Evolutionary conservation across 2,888 invertebrate genomes (phyloP).

Genomic region (Palloptera scutellata): DNA sequence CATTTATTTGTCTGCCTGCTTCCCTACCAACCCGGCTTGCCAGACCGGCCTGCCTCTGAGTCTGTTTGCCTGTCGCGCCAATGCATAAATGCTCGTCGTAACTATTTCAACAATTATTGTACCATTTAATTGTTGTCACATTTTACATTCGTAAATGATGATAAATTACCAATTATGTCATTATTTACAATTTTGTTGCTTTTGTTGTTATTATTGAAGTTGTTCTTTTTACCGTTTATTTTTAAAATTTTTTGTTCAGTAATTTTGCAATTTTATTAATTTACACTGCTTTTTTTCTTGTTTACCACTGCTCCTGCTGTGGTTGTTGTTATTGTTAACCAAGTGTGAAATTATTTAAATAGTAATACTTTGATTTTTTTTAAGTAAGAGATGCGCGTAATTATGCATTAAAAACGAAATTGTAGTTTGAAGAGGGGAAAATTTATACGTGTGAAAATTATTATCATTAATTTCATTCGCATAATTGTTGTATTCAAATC

Average conservation of each 20-base stretch:
- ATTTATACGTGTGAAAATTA: constrained; percentile 23
- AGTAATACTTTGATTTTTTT: constrained; percentile 43
- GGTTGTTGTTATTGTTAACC: constrained; percentile 47
- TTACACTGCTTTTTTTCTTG: constrained; percentile 14
- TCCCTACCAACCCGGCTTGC: too few species aligned
- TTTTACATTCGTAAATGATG: constrained; percentile 15
- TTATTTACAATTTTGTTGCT: background rate
- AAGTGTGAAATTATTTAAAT: constrained; percentile 59
- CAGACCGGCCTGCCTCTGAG: too few species aligned
- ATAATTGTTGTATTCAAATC: constrained; percentile 16
- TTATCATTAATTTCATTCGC: constrained; percentile 18
- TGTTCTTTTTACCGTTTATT: constrained; percentile 7
- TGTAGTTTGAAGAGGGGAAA: background rate
- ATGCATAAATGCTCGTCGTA: too few species aligned
- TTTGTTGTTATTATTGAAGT: background rate
- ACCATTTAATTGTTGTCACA: constrained; percentile 30
- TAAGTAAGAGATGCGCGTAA: background rate
- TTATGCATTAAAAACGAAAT: background rate
- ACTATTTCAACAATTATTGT: constrained; percentile 18
- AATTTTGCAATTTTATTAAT: constrained; percentile 14
- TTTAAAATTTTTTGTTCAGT: too few species aligned
- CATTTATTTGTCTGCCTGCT: background rate
- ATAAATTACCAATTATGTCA: constrained; percentile 22
- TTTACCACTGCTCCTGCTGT: constrained; percentile 33
- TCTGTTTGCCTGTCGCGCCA: too few species aligned